Evolutionary conservation across 2,113 vertebrate species (phyloP).

Genomic region (Mirounga angustirostris): DNA sequence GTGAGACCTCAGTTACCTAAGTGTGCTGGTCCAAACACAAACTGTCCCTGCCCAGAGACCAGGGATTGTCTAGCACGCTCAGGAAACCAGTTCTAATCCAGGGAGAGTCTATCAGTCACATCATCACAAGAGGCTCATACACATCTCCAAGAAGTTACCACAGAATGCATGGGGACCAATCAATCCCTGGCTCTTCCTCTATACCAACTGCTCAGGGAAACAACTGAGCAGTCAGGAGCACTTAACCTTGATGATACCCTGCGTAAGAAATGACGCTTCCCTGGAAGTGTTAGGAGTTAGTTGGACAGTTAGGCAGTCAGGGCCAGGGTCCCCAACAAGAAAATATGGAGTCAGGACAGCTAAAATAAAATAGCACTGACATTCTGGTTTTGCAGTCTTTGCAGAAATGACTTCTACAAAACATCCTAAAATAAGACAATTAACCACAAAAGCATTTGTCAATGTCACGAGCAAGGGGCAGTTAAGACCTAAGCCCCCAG

Average conservation of each 20-base stretch:
- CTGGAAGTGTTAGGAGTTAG: not conserved
- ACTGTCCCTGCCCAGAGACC: not conserved
- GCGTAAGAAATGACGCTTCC: not conserved
- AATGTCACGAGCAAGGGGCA: not conserved
- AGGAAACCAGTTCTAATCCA: not conserved
- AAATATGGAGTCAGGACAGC: not conserved
- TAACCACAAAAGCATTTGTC: not conserved
- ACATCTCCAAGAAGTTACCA: not conserved
- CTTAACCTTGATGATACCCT: not conserved
- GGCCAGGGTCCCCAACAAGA: not conserved
- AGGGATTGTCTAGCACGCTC: not conserved
- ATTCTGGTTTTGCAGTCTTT: not conserved
- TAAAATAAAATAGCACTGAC: not conserved
- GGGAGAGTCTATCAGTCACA: not conserved
- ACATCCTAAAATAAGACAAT: not conserved
- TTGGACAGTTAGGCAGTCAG: not conserved
- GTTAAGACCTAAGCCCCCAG: not conserved
- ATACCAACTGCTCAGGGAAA: not conserved
- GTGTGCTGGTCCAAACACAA: not conserved
- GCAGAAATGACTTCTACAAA: not conserved
- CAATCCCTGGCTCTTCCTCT: not conserved
- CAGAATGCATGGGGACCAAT: not conserved
- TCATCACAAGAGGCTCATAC: not conserved
- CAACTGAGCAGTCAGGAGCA: not conserved
- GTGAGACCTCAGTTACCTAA: not conserved